Base-by-base conservation (phyloP, 2,113 vertebrate species). In the Coregonus clupeaformis region DNA sequence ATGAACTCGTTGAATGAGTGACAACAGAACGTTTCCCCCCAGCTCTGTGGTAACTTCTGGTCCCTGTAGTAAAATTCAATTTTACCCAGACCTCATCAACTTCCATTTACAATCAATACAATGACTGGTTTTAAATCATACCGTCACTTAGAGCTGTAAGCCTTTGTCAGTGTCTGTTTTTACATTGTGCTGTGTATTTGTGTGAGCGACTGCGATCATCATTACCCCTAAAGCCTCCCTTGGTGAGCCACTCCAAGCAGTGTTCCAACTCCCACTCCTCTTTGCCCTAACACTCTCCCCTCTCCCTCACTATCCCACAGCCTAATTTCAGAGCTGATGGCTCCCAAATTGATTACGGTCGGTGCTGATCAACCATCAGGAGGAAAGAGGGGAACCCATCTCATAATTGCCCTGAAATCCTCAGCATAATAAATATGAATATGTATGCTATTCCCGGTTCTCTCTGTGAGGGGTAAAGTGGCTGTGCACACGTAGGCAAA, bases 351-450 rank as follows among this genome's bases (percentile, higher is more conserved):
- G 80, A 79, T 77, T 77, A 69, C 65, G 60, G 22, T 55, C 9
- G 64, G 27, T 82, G 80, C 69, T 80, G 70, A 80, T 91, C 83
- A 87, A 74, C 63, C 77, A 36, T 62, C 25, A 55, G 76, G 67
- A 66, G 55, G 67, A 68, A 65, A n/a, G 52, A 55, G 20, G 36
- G 45, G n/a, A 75, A n/a, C 22, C 59, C 32, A 74, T 74, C 66
- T 70, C 42, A 72, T 85, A 83, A 85, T 80, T 74, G 73, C 68
- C 71, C 70, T 32, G 66, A 80, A 75, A 59, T 25, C 55, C 59
- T 1, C 29, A 55, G 64, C 18, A 47, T 68, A 49, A 81, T 85
- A 79, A 82, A 88, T 90, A 83, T 87, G 82, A 62, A 84, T 80
- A 77, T 78, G 69, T 78, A 59, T 82, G 64, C 52, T 77, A 57